Percentiles rank a stretch among this genome's conserved stretches.
Conservation (phyloP, 2,113 vertebrate genomes). For the Micronisus gabar region DNA sequence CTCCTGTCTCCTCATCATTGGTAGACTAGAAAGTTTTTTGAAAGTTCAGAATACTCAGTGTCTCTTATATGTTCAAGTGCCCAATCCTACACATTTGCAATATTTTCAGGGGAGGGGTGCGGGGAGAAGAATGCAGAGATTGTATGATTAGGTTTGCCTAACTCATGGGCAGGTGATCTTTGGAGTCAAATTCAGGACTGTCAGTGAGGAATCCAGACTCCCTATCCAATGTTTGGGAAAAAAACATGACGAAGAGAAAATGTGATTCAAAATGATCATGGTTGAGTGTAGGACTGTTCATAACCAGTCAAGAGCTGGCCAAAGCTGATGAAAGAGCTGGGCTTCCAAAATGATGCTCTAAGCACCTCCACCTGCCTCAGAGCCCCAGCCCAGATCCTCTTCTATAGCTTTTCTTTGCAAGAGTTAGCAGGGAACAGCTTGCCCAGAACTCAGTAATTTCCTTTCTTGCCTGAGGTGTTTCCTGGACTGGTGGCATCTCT, state of each 20-base stretch:
- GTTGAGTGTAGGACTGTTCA: not conserved
- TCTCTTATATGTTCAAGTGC: not conserved
- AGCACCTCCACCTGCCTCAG: not conserved
- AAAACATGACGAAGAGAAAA: not conserved
- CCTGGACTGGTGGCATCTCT: not conserved
- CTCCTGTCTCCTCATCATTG: not conserved
- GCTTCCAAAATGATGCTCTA: not conserved
- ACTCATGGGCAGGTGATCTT: not conserved
- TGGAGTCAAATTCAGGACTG: not conserved
- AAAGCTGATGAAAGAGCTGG: not conserved
- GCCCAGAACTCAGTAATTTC: not conserved
- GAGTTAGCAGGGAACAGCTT: not conserved
- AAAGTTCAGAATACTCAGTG: not conserved
- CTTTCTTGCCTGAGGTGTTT: not conserved
- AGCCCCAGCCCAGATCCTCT: not conserved
- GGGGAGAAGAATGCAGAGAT: not conserved
- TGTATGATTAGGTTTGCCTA: not conserved
- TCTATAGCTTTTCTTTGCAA: not conserved
- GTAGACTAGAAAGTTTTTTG: not conserved
- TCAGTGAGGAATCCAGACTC: not conserved
- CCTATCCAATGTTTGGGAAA: not conserved
- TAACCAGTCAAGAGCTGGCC: not conserved
- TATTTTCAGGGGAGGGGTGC: not conserved
- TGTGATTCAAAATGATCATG: not conserved
- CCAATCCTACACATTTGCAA: not conserved